phyloP scores from a whole-genome alignment of 2,113 vertebrate genomes.

The Corythornis cristatus region DNA sequence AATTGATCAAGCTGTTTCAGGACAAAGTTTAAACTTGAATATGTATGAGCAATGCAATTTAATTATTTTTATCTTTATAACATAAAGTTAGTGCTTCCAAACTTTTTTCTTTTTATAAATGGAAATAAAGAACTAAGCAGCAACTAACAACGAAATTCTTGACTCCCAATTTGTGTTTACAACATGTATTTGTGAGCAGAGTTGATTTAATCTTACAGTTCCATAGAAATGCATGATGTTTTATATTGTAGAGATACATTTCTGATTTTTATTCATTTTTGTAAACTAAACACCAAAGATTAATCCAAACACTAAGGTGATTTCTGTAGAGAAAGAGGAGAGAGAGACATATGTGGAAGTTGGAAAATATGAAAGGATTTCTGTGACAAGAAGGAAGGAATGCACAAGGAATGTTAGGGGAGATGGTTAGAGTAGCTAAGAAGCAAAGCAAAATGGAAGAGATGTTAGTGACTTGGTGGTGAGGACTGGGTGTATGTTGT shows the following conservation, averaged over 20 bases:
- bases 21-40: neutral
- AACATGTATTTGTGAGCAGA: neutral
- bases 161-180: neutral
- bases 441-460: neutral
- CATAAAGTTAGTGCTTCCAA: neutral
- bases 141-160: neutral
- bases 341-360: neutral
- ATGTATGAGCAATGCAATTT: neutral
- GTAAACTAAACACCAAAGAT: neutral
- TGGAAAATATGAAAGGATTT: neutral
- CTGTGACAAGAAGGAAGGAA: neutral
- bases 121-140: neutral
- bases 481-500: too few species aligned
- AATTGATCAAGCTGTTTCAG: neutral
- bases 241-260: neutral
- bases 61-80: neutral
- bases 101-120: neutral
- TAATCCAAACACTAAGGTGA: neutral
- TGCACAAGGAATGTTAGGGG: neutral
- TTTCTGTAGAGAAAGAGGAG: neutral
- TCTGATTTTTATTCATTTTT: neutral
- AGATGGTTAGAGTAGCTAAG: neutral
- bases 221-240: neutral
- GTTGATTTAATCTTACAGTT: neutral
- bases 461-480: neutral